These are phyloP conservation scores for Paracentrotus lividus DNA, from an alignment of 53 echinoderm and acorn worm species.

Conservation along the genomic window DNA sequence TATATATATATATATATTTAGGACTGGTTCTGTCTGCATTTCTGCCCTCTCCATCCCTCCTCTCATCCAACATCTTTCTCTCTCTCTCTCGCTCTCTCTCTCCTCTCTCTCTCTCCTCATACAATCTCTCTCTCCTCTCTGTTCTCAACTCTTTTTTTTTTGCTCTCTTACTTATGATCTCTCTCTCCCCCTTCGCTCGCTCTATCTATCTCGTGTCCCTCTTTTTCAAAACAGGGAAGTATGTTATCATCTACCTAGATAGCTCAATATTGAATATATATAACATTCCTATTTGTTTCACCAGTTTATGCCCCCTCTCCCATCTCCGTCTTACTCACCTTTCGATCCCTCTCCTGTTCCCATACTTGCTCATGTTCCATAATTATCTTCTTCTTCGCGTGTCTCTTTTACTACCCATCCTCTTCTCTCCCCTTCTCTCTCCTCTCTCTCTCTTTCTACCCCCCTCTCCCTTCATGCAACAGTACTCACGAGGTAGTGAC, in stretches of 20 bases:
- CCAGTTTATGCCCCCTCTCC: background rate
- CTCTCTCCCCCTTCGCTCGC: background rate
- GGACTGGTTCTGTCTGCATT: no score
- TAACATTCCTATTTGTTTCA: no score
- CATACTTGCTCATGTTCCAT: background rate
- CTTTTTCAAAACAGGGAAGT: no score
- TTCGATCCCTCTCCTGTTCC: background rate
- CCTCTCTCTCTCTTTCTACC: background rate
- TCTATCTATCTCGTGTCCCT: no score
- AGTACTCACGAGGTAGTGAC: conserved; percentile 1
- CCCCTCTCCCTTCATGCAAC: background rate
- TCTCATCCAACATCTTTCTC: no score
- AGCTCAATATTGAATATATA: background rate
- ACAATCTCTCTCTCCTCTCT: background rate
- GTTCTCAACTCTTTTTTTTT: background rate
- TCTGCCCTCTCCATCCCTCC: no score
- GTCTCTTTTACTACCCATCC: background rate
- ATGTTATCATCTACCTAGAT: no score
- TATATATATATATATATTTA: no score
- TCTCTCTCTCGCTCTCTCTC: background rate
- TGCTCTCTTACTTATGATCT: background rate
- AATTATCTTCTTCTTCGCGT: background rate
- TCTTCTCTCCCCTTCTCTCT: background rate
- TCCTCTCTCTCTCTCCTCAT: background rate
- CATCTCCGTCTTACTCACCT: background rate